Percentiles rank a stretch among this genome's conserved stretches.
These are phyloP conservation scores for Acanthosepion pharaonis DNA, from an alignment of 2,888 invertebrate species.

Conservation along the genomic window DNA sequence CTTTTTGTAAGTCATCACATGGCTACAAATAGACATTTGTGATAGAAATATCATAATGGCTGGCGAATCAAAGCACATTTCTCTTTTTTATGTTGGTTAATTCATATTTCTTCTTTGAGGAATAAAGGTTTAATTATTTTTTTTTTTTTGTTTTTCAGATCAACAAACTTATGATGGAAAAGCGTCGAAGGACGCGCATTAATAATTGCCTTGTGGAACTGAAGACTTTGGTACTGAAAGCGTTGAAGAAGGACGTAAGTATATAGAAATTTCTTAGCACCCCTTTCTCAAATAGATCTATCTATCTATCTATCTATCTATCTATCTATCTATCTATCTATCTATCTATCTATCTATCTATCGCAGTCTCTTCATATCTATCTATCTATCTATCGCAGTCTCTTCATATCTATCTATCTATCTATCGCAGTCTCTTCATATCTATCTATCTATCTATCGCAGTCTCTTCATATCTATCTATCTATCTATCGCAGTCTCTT, in stretches of 20 bases:
- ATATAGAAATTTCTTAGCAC: not conserved
- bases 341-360: not conserved
- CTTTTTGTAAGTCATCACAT: no score
- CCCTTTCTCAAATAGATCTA: not conserved
- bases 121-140: not conserved
- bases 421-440: no score
- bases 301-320: not conserved
- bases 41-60: no score
- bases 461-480: not conserved
- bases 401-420: not conserved
- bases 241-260: slow-evolving; percentile 73
- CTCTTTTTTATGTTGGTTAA: no score
- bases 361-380: no score
- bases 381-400: not conserved
- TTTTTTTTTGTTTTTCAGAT: slow-evolving; percentile 60
- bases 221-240: slow-evolving; percentile 70
- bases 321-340: not conserved
- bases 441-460: not conserved
- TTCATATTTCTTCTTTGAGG: not conserved
- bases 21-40: no score
- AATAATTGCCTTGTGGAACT: slow-evolving; percentile 71
- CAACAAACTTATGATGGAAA: slow-evolving; percentile 73
- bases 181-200: slow-evolving; percentile 70
- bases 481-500: not conserved
- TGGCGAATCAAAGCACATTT: no score